Percentiles rank a stretch among this genome's conserved stretches.
These are phyloP conservation scores for Acestrorhynchus altus DNA, from an alignment of 2,797 vertebrate genomes.

Conservation along the genomic window DNA sequence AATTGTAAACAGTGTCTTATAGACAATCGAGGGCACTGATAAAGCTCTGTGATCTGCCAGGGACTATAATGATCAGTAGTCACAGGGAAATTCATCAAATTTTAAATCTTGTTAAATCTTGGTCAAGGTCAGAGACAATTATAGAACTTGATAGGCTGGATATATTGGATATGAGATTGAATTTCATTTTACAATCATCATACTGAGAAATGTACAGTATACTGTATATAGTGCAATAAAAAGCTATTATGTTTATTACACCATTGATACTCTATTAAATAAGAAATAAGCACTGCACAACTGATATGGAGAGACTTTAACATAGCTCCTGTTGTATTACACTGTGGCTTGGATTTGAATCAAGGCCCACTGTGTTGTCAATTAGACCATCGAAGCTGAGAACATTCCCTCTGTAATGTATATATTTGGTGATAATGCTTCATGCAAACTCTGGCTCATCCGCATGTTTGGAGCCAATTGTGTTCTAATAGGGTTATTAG, in stretches of 20 bases:
- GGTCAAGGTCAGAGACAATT: constrained; percentile 4
- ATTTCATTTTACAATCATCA: not conserved
- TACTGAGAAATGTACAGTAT: not conserved
- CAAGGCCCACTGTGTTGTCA: not conserved
- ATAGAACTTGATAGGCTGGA: not conserved
- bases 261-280: no score
- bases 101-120: not conserved
- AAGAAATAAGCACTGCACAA: no score
- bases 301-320: no score
- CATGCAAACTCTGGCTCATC: constrained; percentile 6
- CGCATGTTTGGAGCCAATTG: constrained; percentile 11
- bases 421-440: not conserved
- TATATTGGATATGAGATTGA: no score
- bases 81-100: not conserved
- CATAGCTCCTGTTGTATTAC: no score
- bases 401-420: not conserved
- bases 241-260: no score
- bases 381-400: not conserved
- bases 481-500: constrained; percentile 16
- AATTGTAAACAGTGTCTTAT: not conserved
- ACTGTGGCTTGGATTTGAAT: not conserved
- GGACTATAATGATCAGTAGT: not conserved
- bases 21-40: no score
- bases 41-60: not conserved
- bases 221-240: no score